These are phyloP conservation scores for Enchytraeus crypticus DNA, from an alignment of 2,888 invertebrate genomes.

Conservation along the genomic window DNA sequence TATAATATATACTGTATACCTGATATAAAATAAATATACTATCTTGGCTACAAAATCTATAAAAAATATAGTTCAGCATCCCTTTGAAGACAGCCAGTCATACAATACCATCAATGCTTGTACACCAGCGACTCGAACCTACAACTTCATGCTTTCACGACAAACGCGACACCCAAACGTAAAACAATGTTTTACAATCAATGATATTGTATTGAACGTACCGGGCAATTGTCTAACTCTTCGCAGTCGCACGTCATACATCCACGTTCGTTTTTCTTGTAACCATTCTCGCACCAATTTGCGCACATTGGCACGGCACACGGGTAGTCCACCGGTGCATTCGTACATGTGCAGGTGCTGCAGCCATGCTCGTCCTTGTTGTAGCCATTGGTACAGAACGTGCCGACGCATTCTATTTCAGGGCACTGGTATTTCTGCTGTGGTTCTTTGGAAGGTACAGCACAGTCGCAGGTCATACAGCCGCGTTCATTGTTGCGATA, in stretches of 20 bases:
- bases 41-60: no score
- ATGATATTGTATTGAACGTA: no score
- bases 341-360: neutral
- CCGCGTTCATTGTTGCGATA: neutral
- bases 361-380: neutral
- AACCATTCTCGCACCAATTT: neutral
- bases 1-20: no score
- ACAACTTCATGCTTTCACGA: no score
- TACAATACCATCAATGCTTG: no score
- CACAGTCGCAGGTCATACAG: slow-evolving; percentile 7
- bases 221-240: no score
- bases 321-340: neutral
- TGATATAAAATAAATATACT: no score
- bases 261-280: slow-evolving; percentile 1
- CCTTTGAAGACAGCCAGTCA: no score
- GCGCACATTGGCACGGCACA: slow-evolving; percentile 18
- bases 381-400: neutral
- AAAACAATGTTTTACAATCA: no score
- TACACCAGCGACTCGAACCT: no score
- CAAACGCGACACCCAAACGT: no score
- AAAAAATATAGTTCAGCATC: no score
- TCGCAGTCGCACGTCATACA: slow-evolving; percentile 8
- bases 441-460: neutral
- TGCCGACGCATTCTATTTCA: neutral
- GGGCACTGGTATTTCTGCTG: neutral